phyloP scores from a whole-genome alignment of 2,797 vertebrate species.

The Eupleurogrammus muticus region DNA sequence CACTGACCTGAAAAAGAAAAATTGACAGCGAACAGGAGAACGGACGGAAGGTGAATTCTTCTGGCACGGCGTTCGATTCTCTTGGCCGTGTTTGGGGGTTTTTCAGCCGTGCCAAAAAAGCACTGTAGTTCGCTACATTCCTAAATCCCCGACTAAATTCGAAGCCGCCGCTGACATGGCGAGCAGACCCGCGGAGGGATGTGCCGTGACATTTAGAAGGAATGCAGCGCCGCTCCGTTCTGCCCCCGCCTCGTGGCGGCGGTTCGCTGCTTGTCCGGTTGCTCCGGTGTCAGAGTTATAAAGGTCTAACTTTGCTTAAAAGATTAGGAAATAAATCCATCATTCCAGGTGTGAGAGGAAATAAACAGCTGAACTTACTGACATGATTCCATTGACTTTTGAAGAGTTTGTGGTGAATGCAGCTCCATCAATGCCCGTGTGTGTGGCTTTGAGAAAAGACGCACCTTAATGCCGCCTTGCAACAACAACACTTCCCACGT shows the following conservation, averaged over 20 bases:
- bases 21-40: conserved; percentile 78
- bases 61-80: conserved; percentile 68
- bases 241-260: not conserved
- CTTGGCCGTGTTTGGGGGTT: conserved; percentile 64
- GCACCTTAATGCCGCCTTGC: not conserved
- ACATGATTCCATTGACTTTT: too few species aligned
- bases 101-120: conserved; percentile 41
- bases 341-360: too few species aligned
- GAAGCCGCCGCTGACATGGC: conserved; percentile 47
- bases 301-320: too few species aligned
- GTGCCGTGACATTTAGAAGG: conserved; percentile 72
- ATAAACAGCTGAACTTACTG: too few species aligned
- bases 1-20: conserved; percentile 84
- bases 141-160: conserved; percentile 66
- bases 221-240: conserved; percentile 32
- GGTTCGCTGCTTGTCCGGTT: conserved; percentile 13
- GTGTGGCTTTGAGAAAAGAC: too few species aligned
- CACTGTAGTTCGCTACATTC: conserved; percentile 43
- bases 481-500: conserved; percentile 29
- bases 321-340: too few species aligned
- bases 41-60: conserved; percentile 74
- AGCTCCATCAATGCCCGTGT: too few species aligned
- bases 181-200: conserved; percentile 52
- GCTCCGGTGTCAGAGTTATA: not conserved
- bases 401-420: too few species aligned